A percentile compares a stretch with the other conserved stretches of the same genome.
These are phyloP conservation scores for Himalopsyche japonica DNA, from an alignment of 2,888 invertebrate species.

Conservation along the genomic window DNA sequence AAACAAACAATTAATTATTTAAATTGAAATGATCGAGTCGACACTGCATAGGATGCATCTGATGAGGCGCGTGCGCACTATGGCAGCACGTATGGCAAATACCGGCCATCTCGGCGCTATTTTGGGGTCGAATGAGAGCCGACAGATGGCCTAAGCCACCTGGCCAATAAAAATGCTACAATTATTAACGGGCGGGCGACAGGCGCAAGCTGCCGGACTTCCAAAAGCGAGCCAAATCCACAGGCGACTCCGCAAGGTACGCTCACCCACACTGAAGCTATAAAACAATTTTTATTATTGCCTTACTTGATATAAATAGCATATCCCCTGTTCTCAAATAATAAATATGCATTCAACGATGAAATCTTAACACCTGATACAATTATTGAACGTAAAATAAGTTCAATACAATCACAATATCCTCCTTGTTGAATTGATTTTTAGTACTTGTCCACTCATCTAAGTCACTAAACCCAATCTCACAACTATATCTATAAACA, in stretches of 20 bases:
- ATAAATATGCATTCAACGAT: no score
- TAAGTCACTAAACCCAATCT: no score
- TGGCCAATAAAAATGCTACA: conserved; percentile 9
- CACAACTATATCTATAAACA: no score
- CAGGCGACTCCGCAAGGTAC: not conserved
- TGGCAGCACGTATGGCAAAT: not conserved
- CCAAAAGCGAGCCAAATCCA: not conserved
- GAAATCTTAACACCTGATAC: no score
- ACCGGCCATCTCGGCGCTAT: conserved; percentile 1
- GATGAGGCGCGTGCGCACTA: not conserved
- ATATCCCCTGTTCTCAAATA: not conserved
- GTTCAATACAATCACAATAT: no score
- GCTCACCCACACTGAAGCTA: conserved; percentile 5
- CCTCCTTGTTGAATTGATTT: no score
- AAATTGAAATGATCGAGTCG: not conserved
- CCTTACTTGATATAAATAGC: not conserved
- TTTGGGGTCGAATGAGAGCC: conserved; percentile 5
- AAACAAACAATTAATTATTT: no score
- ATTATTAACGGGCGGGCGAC: conserved; percentile 5
- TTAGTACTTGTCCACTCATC: no score
- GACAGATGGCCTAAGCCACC: conserved; percentile 27
- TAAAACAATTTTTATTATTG: not conserved
- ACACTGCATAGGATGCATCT: not conserved
- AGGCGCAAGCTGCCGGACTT: not conserved
- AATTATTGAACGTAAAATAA: no score